Evolutionary conservation across 2,113 vertebrate genomes (phyloP).

Genomic region (Phyllostomus hastatus): DNA sequence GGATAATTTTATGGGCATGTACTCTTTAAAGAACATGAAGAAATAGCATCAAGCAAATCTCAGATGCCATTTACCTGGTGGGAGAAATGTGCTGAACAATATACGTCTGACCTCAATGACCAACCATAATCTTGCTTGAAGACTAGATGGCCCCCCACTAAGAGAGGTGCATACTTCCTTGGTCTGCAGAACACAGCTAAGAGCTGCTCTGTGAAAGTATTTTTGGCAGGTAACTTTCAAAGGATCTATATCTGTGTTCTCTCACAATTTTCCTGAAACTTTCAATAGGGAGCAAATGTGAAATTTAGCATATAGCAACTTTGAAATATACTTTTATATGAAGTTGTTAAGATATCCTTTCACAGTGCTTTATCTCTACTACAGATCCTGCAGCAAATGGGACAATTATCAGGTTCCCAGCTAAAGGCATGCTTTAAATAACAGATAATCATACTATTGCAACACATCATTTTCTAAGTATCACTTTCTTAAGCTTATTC

Average conservation of each 20-base stretch:
- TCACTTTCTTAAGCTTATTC: background rate
- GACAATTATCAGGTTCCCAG: slow-evolving; percentile 12
- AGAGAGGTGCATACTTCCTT: background rate
- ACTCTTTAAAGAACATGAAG: background rate
- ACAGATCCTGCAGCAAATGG: background rate
- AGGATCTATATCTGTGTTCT: background rate
- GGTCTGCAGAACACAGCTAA: background rate
- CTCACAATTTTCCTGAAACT: slow-evolving; percentile 8
- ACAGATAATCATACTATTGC: background rate
- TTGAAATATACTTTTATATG: slow-evolving; percentile 44
- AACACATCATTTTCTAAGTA: background rate
- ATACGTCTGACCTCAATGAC: background rate
- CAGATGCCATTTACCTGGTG: background rate
- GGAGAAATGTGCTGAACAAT: background rate
- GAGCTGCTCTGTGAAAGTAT: background rate
- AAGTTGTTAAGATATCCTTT: background rate
- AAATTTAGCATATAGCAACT: background rate
- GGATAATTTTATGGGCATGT: background rate
- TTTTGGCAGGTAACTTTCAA: slow-evolving; percentile 30
- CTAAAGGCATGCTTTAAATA: slow-evolving; percentile 21
- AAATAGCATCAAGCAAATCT: background rate
- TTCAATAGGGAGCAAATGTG: background rate
- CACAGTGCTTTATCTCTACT: background rate
- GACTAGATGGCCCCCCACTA: background rate
- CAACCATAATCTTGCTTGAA: background rate